Base-by-base conservation (phyloP, 2,113 vertebrate species). In the Carassius auratus region DNA sequence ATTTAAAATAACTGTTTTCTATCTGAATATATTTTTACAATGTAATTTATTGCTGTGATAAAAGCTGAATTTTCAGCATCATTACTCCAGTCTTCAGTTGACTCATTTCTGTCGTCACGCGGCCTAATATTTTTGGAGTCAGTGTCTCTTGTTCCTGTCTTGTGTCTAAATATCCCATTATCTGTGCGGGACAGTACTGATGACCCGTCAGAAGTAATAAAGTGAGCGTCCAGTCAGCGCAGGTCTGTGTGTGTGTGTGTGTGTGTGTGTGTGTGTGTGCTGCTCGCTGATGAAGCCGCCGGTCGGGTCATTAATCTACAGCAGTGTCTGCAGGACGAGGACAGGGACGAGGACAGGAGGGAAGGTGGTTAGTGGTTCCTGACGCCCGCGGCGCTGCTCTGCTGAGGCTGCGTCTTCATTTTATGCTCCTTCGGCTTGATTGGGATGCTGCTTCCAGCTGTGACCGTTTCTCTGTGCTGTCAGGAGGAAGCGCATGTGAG, bases 261-360 rank as follows among this genome's bases (percentile, higher is more conserved):
- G 52, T 17, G 52, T 55, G 52, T 55, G 52, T 55, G 52, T 17
- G 52, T 17, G 15, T 6, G 52, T 3, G 3, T 7, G 17, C 85
- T 76, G 68, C 73, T 76, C 26, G 33, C 71, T 57, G 33, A 17
- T 57, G 38, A 38, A 57, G 33, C 79, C 8, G 26, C 15, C 0
- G 26, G 48, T 3, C 8, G 48, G 52, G 8, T 76, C 75, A 55
- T 76, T 76, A 76, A 76, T 76, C 50, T 76, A 21, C 71, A 45
- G 21, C 75, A 55, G n/a, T 4, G 50, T 75, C 73, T 52, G 45
- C 4, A 76, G 13, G 48, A 33, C 3, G 6, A 23, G 45, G 23
- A 50, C 19, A 76, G 14, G 13, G 48, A 33, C 3, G 6, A 23
- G 45, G 23, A 50, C 19, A 76, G 14, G n/a, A 55, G 23, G 48